A percentile compares a stretch with the other conserved stretches of the same genome.
phyloP scores from a whole-genome alignment of 1,140 invertebrate genomes.

The Phortica variegata region DNA sequence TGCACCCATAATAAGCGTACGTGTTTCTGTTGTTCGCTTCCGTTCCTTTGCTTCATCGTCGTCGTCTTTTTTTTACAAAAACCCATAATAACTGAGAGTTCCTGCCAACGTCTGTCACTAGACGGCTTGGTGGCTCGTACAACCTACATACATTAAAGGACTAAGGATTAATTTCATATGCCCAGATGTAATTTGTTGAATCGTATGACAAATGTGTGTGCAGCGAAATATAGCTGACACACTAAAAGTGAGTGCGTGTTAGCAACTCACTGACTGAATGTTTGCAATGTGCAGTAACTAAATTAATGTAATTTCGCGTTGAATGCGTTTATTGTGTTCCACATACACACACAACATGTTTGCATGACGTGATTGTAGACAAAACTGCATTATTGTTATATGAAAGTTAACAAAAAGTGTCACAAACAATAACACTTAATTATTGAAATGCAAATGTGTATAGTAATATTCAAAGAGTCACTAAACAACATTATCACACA shows the following conservation, averaged over 20 bases:
- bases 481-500: too few relatives aligned
- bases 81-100: too few relatives aligned
- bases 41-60: too few relatives aligned
- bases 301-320: conserved; percentile 38
- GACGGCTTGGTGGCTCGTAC: too few relatives aligned
- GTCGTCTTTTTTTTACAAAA: conserved; percentile 8
- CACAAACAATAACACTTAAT: conserved; percentile 40
- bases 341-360: conserved; percentile 15
- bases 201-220: conserved; percentile 44
- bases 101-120: too few relatives aligned
- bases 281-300: conserved; percentile 33
- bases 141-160: conserved; percentile 10
- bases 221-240: conserved; percentile 19
- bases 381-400: conserved; percentile 11
- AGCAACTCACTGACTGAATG: too few relatives aligned
- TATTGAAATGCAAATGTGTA: conserved; percentile 42
- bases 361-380: too few relatives aligned
- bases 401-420: conserved; percentile 23
- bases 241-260: conserved; percentile 8
- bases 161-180: conserved; percentile 40
- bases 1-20: conserved; percentile 28
- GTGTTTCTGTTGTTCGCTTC: conserved; percentile 37
- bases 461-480: too few relatives aligned
- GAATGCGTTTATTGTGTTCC: conserved; percentile 11
- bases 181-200: conserved; percentile 41